Base-by-base conservation (phyloP, 2,888 invertebrate species). In the Tetragonula carbonaria region DNA sequence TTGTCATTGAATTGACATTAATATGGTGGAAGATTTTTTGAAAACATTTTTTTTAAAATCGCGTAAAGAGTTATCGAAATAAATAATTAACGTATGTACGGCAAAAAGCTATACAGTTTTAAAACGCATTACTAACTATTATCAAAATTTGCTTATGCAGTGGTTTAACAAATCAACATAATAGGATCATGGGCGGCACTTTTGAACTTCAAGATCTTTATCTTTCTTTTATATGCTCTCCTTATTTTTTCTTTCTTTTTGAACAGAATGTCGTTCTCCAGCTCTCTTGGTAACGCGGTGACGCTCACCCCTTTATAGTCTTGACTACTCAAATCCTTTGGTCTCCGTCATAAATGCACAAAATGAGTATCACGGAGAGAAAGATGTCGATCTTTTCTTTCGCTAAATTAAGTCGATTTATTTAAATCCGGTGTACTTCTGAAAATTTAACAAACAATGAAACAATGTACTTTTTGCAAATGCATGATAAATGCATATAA, bases 1-100 rank as follows among this genome's bases (percentile, higher is more conserved):
- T 80, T 75, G 57, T 53, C 21, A 65, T 18, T 23, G 23, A 23
- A 73, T 38, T 51, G 63, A 51, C 53, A 67, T 65, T 74, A 53
- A 53, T 45, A n/a, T 45, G 51, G 50, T 23, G 23, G 28, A 28
- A 62, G 18, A 4, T 62, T 28, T 16, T 62, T 28, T 62, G 33
- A 8, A 2, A 18, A 28, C 4, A 1, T 28, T 62, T 62, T 62
- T 2, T 33, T 33, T 33, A 33, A 33, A 33, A 33, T 0, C 33
- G 3, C 3, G 23, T 59, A 59, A 62, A 62, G 23, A 28, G 14
- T 18, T 33, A 62, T 1, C 16, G 28, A 33, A 62, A 33, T 18
- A 28, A 62, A 62, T 28, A 62, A 28, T 62, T 28, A 62, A 53
- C 3, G 23, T 23, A 59, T 14, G 5, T 14, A 59, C 23, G n/a